Base-by-base conservation (phyloP, 2,113 vertebrate genomes). In the Etia nguti region DNA sequence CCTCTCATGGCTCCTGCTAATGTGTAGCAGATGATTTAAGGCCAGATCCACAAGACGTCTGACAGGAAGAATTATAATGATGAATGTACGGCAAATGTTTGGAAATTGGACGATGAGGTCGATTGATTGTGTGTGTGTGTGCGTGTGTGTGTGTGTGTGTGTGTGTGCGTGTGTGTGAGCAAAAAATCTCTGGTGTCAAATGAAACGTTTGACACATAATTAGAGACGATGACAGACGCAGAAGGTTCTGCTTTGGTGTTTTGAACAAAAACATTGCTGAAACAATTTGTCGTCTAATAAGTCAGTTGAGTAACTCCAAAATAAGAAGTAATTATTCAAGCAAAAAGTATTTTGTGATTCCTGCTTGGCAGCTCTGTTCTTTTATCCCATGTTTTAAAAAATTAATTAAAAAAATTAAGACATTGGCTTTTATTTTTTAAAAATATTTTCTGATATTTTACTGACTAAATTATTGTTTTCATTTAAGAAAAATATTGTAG, bases 21-120 rank as follows among this genome's bases (percentile, higher is more conserved):
- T 96, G 91, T 92, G 90, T 91, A 95, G 93, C 95, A 96, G 95
- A 95, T 95, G 95, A 94, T 91, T 92, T 94, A 85, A 88, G 79
- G 65, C 85, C 88, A 79, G 87, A 88, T 87, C 88, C 89, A 65
- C 85, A 80, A 87, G 89, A 86, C 57, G 92, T 84, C 91, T 89
- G 92, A 90, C 91, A 88, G 86, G 81, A 88, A 79, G 90, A 90
- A 80, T 92, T 92, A 91, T 88, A 75, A 91, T 90, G 90, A 93
- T 91, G 86, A 93, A 94, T 94, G 92, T 85, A 79, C 82, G 62
- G 4, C 90, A 93, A 92, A 87, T 93, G 94, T 91, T 88, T 75
- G 77, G 84, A 87, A 70, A 79, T 65, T 86, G 85, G 56, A 48
- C 68, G 84, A 81, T 86, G 83, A 60, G 84, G 73, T 10, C 77